A percentile compares a stretch with the other conserved stretches of the same genome.
Evolutionary conservation across 1,140 invertebrate species (phyloP).

Genomic region (Apolygus lucorum): DNA sequence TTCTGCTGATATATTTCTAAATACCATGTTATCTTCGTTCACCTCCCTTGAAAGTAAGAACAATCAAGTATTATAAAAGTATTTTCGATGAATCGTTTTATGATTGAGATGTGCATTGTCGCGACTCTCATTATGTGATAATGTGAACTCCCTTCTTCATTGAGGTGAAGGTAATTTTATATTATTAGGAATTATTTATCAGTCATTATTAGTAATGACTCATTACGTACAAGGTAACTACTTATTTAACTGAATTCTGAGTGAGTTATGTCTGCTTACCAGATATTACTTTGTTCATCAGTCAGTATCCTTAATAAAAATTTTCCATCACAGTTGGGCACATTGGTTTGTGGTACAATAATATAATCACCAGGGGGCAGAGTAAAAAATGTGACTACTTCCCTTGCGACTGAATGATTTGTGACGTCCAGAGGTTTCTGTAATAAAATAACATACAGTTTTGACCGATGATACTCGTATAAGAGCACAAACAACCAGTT

Average conservation of each 20-base stretch:
- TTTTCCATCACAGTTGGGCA: conserved; percentile 57
- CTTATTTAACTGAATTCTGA: no score
- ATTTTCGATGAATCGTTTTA: no score
- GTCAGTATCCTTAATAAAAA: conserved; percentile 62
- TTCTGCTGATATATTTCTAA: conserved; percentile 53
- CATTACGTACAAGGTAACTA: no score
- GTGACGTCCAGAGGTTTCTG: conserved; percentile 59
- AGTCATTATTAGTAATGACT: no score
- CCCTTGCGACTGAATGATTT: conserved; percentile 55
- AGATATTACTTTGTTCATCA: conserved; percentile 63
- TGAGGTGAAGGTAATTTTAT: no score
- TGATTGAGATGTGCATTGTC: no score
- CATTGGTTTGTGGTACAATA: conserved; percentile 63
- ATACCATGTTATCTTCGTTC: conserved; percentile 64
- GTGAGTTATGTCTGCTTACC: conserved; percentile 41
- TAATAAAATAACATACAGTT: no score
- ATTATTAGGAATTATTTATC: no score
- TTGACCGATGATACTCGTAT: no score
- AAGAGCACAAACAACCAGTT: no score
- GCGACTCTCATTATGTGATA: no score
- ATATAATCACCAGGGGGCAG: conserved; percentile 67
- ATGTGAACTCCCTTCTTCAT: no score
- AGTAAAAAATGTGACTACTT: conserved; percentile 65
- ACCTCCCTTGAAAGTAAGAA: conserved; percentile 51
- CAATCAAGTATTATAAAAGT: conserved; percentile 18